phyloP scores from a whole-genome alignment of 1,140 invertebrate species.

The Heterodera carotae region DNA sequence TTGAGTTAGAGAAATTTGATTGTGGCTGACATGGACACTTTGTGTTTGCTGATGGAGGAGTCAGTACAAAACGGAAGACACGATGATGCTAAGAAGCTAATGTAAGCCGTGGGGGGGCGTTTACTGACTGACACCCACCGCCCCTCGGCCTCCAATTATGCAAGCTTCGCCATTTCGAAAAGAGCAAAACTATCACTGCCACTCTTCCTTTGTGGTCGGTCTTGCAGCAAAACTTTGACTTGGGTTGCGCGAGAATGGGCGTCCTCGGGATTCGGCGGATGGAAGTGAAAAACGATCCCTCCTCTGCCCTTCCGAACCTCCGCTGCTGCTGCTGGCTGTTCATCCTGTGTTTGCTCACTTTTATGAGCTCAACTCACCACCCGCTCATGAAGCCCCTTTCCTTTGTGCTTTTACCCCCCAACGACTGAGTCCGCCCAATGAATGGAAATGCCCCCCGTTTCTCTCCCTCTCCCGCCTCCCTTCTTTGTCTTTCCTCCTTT shows the following conservation, averaged over 20 bases:
- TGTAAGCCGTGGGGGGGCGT: too few relatives aligned
- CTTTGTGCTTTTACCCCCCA: neutral
- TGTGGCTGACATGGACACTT: neutral
- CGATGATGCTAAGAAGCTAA: too few relatives aligned
- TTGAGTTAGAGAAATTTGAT: neutral
- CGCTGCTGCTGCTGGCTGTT: neutral
- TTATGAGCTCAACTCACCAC: neutral
- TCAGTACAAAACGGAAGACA: neutral
- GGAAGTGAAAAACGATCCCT: slow-evolving; percentile 11
- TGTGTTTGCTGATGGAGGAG: neutral
- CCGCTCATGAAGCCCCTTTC: too few relatives aligned
- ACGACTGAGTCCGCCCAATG: neutral
- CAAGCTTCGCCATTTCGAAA: neutral
- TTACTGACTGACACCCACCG: neutral
- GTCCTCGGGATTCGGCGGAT: neutral
- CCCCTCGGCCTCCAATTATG: neutral
- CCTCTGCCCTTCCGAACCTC: neutral
- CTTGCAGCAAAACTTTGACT: neutral
- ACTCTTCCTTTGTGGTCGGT: neutral
- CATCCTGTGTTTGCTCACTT: neutral
- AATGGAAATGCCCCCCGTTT: neutral
- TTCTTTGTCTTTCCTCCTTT: slow-evolving; percentile 2
- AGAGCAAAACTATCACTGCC: neutral
- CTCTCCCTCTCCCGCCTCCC: neutral
- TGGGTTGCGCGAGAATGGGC: neutral